Base-by-base conservation (phyloP, 2,888 invertebrate species). In the Acrobasis consociella region DNA sequence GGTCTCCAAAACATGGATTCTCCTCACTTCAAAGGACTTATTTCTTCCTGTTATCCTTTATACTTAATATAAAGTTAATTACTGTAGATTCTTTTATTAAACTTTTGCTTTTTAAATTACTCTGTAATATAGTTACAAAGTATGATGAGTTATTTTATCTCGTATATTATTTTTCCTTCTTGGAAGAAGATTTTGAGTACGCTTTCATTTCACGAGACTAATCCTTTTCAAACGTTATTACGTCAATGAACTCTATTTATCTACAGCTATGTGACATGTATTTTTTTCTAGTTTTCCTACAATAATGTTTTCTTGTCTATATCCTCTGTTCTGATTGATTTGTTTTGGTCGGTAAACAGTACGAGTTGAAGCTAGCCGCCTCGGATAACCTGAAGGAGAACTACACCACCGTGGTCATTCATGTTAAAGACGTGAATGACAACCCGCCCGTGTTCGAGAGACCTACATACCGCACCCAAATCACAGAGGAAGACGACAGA, bases 401-500 rank as follows among this genome's bases (percentile, higher is more conserved):
- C 94, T 97, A 97, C 93, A 98, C 98, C 52, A 98, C 97, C 50
- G 98, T 99, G 72, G 98, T 98, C 81, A 98, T 99, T 81, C 97
- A 98, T 91, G 97, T 99, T 77, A 98, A 98, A 93, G 99, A 99
- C 88, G 98, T 99, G 73, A 99, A 99, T 91, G 99, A 99, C 94
- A 99, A 99, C 93, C 97, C 98, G 53, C 99, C 99, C 2, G 97
- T 97, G 74, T 99, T 99, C 91, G 97, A 98, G 90, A 93, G 98
- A 72, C 98, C 98, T 61, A 97, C 97, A 64, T 98, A 98, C 93
- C 95, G 97, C 82, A 97, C 98, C 60, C 98, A 98, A 93, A 98
- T 98, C 90, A 98, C 98, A 52, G 98, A 98, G 90, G 98, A 98
- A 89, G 98, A 98, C 85, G 98, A 98, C 93, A 94, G 98, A 80